phyloP scores from a whole-genome alignment of 2,113 vertebrate genomes.

The Psephotus haematonotus region DNA sequence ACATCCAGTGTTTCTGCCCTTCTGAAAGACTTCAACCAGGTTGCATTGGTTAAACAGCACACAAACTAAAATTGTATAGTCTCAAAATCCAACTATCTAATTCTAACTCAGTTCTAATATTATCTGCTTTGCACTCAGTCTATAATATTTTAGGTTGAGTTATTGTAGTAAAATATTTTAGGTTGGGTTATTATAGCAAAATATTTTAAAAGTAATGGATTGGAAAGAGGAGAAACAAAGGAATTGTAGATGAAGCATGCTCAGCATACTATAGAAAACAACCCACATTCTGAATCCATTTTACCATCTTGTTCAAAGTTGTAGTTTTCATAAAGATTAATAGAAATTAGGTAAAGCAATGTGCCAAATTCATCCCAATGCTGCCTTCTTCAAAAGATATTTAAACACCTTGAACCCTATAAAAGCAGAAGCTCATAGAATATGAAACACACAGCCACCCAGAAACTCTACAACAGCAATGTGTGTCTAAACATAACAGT shows the following conservation, averaged over 20 bases:
- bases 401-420: neutral
- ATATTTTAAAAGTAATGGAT: neutral
- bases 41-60: neutral
- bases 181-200: neutral
- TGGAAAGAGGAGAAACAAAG: neutral
- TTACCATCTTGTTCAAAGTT: neutral
- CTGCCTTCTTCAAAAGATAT: neutral
- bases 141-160: neutral
- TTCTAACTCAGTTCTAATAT: neutral
- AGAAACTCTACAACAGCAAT: neutral
- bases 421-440: neutral
- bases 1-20: neutral
- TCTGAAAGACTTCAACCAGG: neutral
- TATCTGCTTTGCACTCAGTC: rapidly evolving
- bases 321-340: neutral
- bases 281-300: neutral
- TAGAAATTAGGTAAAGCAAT: neutral
- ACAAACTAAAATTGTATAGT: neutral
- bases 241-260: neutral
- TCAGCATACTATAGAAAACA: neutral
- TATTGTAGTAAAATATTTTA: neutral
- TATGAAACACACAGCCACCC: neutral
- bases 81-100: neutral
- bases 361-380: neutral
- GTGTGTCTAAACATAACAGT: neutral